Conservation (phyloP, 2,888 invertebrate genomes). For the Bombyx huttoni region DNA sequence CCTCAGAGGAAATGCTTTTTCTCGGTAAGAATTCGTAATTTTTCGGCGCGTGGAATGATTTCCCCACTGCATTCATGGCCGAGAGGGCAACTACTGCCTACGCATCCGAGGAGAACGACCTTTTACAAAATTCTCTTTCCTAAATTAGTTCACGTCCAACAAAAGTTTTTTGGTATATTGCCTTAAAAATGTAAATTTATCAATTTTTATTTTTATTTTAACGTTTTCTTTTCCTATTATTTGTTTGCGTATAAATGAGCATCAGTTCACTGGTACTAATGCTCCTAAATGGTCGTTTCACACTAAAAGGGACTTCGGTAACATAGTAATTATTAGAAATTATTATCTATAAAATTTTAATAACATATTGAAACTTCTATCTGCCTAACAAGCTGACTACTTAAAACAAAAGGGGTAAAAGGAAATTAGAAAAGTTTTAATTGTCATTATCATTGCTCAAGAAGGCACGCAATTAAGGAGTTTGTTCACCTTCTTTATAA, state of each 20-base stretch:
- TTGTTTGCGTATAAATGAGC: too few species aligned
- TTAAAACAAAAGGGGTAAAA: background rate
- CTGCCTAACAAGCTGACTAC: background rate
- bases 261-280: too few species aligned
- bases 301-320: too few species aligned
- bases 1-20: conserved; percentile 29
- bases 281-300: too few species aligned
- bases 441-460: conserved; percentile 1
- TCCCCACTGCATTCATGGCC: conserved; percentile 35
- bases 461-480: conserved; percentile 1
- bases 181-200: background rate
- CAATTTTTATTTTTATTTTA: too few species aligned
- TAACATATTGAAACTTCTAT: background rate
- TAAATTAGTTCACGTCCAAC: background rate
- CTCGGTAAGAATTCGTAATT: conserved; percentile 30
- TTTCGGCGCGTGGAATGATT: conserved; percentile 28
- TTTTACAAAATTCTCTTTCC: background rate
- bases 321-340: too few species aligned
- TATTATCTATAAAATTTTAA: background rate
- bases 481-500: background rate
- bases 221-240: too few species aligned
- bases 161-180: background rate
- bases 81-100: conserved; percentile 15
- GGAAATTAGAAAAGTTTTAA: conserved; percentile 1
- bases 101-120: background rate